Percentiles rank a stretch among this genome's conserved stretches.
Conservation (phyloP, 1,140 invertebrate genomes). For the Laupala kohalensis region DNA sequence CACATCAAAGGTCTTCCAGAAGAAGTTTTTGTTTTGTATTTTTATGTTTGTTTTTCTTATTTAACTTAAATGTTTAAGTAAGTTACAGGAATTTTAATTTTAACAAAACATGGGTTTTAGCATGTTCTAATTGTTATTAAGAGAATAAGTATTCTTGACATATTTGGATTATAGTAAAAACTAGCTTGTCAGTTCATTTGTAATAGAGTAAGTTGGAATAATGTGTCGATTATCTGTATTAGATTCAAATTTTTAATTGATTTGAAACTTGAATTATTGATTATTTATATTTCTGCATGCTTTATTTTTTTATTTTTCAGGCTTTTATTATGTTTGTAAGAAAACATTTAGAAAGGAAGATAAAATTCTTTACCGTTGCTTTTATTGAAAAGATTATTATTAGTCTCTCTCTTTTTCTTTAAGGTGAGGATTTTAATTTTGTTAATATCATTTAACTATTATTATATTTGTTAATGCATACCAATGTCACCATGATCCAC, state of each 20-base stretch:
- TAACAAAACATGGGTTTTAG: too few relatives aligned
- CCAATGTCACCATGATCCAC: neutral
- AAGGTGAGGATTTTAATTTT: neutral
- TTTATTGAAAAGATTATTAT: neutral
- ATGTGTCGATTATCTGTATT: neutral
- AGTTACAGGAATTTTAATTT: neutral
- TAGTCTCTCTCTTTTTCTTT: neutral
- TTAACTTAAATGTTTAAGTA: neutral
- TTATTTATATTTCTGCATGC: neutral
- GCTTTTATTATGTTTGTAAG: neutral
- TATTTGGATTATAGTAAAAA: too few relatives aligned
- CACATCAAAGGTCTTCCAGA: too few relatives aligned
- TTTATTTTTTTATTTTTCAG: slow-evolving; percentile 5
- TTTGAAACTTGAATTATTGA: neutral
- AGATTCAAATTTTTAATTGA: neutral
- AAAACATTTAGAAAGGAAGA: neutral
- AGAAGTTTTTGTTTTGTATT: too few relatives aligned
- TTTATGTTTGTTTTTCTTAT: too few relatives aligned
- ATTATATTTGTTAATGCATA: neutral
- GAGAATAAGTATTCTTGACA: too few relatives aligned
- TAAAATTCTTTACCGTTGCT: neutral
- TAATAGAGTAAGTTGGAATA: too few relatives aligned
- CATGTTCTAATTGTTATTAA: too few relatives aligned
- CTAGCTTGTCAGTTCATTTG: too few relatives aligned
- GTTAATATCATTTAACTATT: neutral